Conservation (phyloP, 92 coral and sea anemone species). For the Muricea muricata region DNA sequence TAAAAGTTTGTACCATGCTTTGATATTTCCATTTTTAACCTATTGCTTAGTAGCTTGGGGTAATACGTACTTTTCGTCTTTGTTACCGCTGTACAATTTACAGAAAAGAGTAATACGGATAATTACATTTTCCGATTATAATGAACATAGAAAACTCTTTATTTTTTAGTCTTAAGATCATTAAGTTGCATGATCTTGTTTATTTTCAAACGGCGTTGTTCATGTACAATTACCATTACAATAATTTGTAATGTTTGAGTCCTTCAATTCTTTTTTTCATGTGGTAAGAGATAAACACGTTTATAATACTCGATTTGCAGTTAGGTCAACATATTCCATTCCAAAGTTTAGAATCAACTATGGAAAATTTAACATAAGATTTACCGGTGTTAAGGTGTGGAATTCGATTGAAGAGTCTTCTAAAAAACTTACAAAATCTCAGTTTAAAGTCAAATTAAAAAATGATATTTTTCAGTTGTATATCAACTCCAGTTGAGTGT, state of each 20-base stretch:
- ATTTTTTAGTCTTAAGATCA: background rate
- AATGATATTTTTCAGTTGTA: too few relatives aligned
- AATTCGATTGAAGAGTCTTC: background rate
- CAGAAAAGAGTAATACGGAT: background rate
- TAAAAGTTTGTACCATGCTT: background rate
- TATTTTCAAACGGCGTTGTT: background rate
- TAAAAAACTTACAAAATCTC: background rate
- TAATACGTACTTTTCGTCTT: background rate
- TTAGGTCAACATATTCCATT: background rate
- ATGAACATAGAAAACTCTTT: background rate
- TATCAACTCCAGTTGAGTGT: too few relatives aligned
- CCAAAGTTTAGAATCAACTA: background rate
- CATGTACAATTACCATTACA: background rate
- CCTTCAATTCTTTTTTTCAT: background rate
- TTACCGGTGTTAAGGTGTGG: background rate
- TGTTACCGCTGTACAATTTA: background rate
- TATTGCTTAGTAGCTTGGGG: background rate
- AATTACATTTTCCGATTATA: background rate
- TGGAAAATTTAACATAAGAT: background rate
- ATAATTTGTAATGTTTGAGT: too few relatives aligned
- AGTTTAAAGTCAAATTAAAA: background rate
- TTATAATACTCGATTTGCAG: background rate
- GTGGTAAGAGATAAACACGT: background rate
- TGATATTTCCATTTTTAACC: background rate
- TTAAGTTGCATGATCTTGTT: background rate